Evolutionary conservation across 1,140 invertebrate genomes (phyloP).

Genomic region (Metaphire vulgaris): DNA sequence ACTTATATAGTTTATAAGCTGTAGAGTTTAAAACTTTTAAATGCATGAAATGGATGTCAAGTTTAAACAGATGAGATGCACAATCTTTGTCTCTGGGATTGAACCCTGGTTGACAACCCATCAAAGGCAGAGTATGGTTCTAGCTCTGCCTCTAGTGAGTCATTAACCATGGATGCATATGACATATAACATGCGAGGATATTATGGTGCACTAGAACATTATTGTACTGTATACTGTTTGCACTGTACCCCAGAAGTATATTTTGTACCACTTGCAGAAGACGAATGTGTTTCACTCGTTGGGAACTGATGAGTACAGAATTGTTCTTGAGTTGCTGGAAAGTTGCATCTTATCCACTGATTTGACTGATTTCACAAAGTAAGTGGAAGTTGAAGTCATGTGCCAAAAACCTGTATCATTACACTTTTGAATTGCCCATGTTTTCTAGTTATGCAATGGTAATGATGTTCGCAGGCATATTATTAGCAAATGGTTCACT

Average conservation of each 20-base stretch:
- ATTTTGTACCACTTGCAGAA: neutral
- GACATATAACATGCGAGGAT: neutral
- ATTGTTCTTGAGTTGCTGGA: neutral
- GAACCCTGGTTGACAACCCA: neutral
- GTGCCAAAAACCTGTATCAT: no score
- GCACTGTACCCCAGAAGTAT: no score
- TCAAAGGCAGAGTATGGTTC: neutral
- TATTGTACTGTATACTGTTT: neutral
- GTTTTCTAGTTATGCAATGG: neutral
- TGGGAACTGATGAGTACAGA: neutral
- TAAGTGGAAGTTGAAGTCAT: no score
- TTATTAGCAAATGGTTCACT: neutral
- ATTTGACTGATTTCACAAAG: neutral
- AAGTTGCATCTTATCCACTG: neutral
- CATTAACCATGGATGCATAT: neutral
- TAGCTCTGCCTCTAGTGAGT: neutral
- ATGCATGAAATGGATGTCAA: no score
- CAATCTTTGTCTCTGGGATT: neutral
- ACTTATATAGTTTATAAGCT: no score
- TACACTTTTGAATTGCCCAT: neutral
- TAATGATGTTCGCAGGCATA: neutral
- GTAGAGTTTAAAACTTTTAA: no score
- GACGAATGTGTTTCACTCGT: neutral
- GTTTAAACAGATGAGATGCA: no score
- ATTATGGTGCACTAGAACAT: neutral